phyloP scores from a whole-genome alignment of 2,888 invertebrate genomes.

The Pristionchus entomophagus region DNA sequence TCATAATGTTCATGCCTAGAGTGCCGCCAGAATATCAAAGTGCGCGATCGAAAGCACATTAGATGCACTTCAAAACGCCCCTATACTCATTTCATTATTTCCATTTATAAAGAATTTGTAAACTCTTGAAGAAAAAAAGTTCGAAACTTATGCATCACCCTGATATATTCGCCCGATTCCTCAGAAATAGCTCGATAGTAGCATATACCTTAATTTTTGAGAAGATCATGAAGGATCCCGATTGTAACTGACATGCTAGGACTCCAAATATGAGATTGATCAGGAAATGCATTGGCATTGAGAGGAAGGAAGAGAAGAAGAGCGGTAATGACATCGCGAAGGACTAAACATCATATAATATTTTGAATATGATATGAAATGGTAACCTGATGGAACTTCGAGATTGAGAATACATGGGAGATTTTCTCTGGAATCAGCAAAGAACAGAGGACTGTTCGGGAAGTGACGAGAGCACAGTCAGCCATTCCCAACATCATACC shows the following conservation, averaged over 20 bases:
- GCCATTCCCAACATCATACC: not conserved
- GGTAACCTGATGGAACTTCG: constrained; percentile 5
- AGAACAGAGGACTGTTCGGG: constrained; percentile 17
- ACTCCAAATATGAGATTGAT: not conserved
- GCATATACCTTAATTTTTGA: too few species aligned
- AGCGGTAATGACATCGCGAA: not conserved
- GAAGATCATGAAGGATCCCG: too few species aligned
- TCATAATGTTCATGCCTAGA: too few species aligned
- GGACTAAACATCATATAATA: not conserved
- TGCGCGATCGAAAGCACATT: too few species aligned
- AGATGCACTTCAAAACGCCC: too few species aligned
- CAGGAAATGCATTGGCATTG: not conserved
- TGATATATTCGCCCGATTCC: too few species aligned
- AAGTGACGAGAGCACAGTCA: not conserved
- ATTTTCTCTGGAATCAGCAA: not conserved
- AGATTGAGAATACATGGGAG: not conserved
- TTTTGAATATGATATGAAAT: not conserved
- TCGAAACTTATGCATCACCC: too few species aligned
- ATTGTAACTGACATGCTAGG: not conserved
- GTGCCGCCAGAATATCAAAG: too few species aligned
- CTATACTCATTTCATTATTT: too few species aligned
- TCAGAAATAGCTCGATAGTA: too few species aligned
- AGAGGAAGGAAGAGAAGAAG: not conserved
- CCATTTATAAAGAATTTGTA: too few species aligned
- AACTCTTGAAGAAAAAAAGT: too few species aligned